Percentiles rank a stretch among this genome's conserved stretches.
Conservation (phyloP, 2,113 vertebrate genomes). For the Corydoras sp. region DNA sequence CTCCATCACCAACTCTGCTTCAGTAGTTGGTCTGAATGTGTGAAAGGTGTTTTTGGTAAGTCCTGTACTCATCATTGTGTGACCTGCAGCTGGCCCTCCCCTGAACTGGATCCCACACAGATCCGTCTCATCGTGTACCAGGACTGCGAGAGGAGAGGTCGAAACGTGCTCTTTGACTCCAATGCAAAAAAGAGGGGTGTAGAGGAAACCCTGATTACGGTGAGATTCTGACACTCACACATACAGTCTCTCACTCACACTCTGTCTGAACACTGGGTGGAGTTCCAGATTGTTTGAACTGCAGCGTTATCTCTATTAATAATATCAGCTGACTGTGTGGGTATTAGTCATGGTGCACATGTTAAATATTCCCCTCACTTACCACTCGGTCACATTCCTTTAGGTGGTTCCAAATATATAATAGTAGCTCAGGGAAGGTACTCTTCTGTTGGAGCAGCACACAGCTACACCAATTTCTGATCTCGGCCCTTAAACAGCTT, state of each 20-base stretch:
- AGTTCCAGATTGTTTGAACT: slow-evolving; percentile 54
- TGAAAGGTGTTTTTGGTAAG: too few relatives aligned
- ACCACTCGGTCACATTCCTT: too few relatives aligned
- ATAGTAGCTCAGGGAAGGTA: too few relatives aligned
- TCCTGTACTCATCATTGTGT: slow-evolving; percentile 5
- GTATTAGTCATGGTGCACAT: slow-evolving; percentile 64
- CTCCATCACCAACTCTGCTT: too few relatives aligned
- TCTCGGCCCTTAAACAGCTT: too few relatives aligned
- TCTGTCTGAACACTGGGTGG: neutral
- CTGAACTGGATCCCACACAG: slow-evolving; percentile 91
- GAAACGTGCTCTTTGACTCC: slow-evolving; percentile 97
- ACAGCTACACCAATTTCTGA: too few relatives aligned
- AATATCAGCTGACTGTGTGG: slow-evolving; percentile 51
- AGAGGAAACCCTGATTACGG: slow-evolving; percentile 80
- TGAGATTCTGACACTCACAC: slow-evolving; percentile 58
- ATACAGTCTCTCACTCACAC: neutral
- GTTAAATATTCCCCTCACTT: slow-evolving; percentile 34
- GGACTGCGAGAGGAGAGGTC: slow-evolving; percentile 91
- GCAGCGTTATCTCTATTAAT: slow-evolving; percentile 58
- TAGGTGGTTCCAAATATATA: too few relatives aligned
- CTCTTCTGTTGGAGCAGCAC: too few relatives aligned
- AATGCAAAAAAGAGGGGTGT: slow-evolving; percentile 80
- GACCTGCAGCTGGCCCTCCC: slow-evolving; percentile 80
- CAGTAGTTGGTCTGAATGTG: too few relatives aligned
- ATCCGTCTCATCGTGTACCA: slow-evolving; percentile 96